phyloP scores from a whole-genome alignment of 2,797 vertebrate genomes.

The Lepilemur septentrionalis region DNA sequence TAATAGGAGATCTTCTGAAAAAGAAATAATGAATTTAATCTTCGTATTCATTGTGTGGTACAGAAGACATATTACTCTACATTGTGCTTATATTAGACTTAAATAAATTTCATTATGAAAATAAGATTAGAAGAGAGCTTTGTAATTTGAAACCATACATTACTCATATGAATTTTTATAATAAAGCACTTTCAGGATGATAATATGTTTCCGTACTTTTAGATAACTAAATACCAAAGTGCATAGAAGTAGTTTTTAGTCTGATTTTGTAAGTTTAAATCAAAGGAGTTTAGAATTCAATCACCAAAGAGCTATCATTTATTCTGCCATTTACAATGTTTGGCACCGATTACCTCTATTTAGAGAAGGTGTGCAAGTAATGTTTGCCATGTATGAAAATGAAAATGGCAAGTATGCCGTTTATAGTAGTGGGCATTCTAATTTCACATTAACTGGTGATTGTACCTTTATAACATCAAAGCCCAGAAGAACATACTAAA shows the following conservation, averaged over 20 bases:
- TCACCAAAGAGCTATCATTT: background rate
- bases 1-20: constrained; percentile 78
- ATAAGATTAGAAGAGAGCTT: constrained; percentile 80
- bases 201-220: constrained; percentile 62
- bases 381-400: background rate
- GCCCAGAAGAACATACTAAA: background rate
- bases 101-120: constrained; percentile 85
- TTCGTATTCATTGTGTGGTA: constrained; percentile 76
- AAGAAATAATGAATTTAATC: constrained; percentile 82
- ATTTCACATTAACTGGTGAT: background rate
- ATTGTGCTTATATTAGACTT: constrained; percentile 82
- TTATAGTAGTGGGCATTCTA: background rate
- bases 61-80: constrained; percentile 80
- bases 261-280: background rate
- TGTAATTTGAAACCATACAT: constrained; percentile 79
- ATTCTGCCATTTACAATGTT: background rate
- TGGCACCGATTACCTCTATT: background rate
- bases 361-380: background rate
- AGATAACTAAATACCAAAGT: constrained; percentile 68
- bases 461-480: background rate
- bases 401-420: background rate
- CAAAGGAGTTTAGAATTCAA: background rate
- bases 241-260: constrained; percentile 12
- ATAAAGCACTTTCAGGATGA: constrained; percentile 51
- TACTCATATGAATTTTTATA: constrained; percentile 73